These are phyloP conservation scores for Eptesicus fuscus DNA, from an alignment of 2,113 vertebrate genomes.

Conservation along the genomic window DNA sequence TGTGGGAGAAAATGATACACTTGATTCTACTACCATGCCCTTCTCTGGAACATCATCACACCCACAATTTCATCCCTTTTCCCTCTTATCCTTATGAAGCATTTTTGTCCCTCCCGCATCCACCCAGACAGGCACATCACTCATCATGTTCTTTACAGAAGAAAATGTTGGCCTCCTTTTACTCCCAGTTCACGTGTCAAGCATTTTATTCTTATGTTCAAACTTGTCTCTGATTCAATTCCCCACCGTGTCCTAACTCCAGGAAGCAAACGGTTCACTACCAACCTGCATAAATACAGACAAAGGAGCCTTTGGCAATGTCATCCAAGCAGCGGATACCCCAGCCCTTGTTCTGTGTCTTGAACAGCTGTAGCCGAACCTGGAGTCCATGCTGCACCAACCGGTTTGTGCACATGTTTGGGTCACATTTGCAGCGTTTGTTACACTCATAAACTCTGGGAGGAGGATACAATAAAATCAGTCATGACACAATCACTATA, in stretches of 20 bases:
- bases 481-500: not conserved
- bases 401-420: conserved; percentile 94
- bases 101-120: not conserved
- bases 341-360: conserved; percentile 99
- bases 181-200: not conserved
- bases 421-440: conserved; percentile 92
- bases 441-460: conserved; percentile 96
- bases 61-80: not conserved
- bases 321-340: conserved; percentile 97
- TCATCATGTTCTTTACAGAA: not conserved
- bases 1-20: not conserved
- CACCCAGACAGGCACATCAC: not conserved
- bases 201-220: not conserved
- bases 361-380: conserved; percentile 97
- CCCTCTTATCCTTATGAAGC: not conserved
- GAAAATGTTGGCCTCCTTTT: not conserved
- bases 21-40: not conserved
- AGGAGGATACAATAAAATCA: not conserved
- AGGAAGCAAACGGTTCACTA: not conserved
- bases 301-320: conserved; percentile 96
- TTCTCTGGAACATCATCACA: not conserved
- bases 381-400: conserved; percentile 97
- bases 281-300: conserved; percentile 97
- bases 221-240: not conserved
- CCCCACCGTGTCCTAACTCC: not conserved